phyloP scores from a whole-genome alignment of 2,797 vertebrate genomes.

The Pteronotus mesoamericanus region DNA sequence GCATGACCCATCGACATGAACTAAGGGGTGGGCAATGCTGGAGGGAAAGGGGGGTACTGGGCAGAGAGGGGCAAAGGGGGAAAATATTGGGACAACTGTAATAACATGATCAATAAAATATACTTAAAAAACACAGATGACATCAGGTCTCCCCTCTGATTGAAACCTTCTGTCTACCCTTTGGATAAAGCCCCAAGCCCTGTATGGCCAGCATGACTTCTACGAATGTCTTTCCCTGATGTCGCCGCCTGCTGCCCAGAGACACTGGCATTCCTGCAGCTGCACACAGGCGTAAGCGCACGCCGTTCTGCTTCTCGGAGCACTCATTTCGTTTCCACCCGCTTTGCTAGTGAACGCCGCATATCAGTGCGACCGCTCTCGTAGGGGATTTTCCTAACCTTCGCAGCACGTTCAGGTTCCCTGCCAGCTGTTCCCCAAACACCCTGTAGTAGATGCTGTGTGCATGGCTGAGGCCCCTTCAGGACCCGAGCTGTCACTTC shows the following conservation, averaged over 20 bases:
- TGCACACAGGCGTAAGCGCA: accelerated
- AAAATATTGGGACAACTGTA: no score
- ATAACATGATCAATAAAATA: no score
- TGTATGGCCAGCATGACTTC: background rate
- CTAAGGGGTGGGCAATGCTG: no score
- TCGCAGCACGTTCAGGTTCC: background rate
- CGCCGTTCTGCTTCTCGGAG: background rate
- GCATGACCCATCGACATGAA: no score
- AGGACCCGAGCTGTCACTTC: background rate
- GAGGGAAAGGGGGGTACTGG: no score
- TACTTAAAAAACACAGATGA: background rate
- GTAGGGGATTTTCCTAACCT: background rate
- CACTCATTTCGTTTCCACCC: no score
- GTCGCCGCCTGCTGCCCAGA: background rate
- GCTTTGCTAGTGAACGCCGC: no score
- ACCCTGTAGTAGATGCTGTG: no score
- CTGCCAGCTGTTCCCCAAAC: background rate
- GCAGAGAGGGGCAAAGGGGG: no score
- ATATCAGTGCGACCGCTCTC: background rate
- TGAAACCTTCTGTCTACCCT: background rate
- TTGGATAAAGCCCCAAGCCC: background rate
- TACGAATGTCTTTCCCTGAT: background rate
- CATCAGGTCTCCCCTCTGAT: background rate
- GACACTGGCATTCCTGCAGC: background rate
- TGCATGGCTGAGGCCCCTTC: no score